These are phyloP conservation scores for Itoplectis maculator DNA, from an alignment of 2,888 invertebrate genomes.

Conservation along the genomic window DNA sequence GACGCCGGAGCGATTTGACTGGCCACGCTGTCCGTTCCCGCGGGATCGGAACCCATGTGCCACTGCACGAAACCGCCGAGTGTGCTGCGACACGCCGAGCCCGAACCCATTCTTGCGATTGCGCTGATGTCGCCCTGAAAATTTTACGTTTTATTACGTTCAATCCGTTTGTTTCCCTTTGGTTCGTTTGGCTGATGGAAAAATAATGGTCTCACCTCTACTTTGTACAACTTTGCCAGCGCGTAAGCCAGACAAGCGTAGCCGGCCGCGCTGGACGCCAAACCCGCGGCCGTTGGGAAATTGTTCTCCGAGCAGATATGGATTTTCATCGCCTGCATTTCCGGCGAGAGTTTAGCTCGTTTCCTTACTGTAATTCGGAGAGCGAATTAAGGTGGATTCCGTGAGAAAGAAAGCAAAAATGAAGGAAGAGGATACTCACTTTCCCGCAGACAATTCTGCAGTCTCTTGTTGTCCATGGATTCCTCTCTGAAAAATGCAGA, in stretches of 20 bases:
- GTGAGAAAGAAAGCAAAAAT: background rate
- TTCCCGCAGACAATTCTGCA: constrained; percentile 91
- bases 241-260: constrained; percentile 93
- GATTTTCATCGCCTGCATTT: constrained; percentile 89
- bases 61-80: constrained; percentile 98
- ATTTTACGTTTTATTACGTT: background rate
- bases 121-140: constrained; percentile 89
- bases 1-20: constrained; percentile 89
- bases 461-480: constrained; percentile 89
- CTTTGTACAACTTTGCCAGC: constrained; percentile 90
- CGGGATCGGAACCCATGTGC: constrained; percentile 89
- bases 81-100: constrained; percentile 98
- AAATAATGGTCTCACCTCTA: constrained; percentile 85
- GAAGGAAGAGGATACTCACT: constrained; percentile 85
- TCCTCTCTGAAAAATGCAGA: constrained; percentile 87
- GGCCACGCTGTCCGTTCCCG: constrained; percentile 92
- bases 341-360: constrained; percentile 81
- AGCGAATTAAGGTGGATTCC: too few relatives aligned
- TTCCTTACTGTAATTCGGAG: constrained; percentile 85
- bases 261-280: constrained; percentile 99
- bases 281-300: constrained; percentile 99
- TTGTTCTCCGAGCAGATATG: constrained; percentile 96
- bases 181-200: background rate
- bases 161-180: constrained; percentile 3
- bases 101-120: constrained; percentile 95